Evolutionary conservation across 2,113 vertebrate species (phyloP), one percentile per base, ranked within the genome.

Genomic region (Notarius lentiginosus): DNA sequence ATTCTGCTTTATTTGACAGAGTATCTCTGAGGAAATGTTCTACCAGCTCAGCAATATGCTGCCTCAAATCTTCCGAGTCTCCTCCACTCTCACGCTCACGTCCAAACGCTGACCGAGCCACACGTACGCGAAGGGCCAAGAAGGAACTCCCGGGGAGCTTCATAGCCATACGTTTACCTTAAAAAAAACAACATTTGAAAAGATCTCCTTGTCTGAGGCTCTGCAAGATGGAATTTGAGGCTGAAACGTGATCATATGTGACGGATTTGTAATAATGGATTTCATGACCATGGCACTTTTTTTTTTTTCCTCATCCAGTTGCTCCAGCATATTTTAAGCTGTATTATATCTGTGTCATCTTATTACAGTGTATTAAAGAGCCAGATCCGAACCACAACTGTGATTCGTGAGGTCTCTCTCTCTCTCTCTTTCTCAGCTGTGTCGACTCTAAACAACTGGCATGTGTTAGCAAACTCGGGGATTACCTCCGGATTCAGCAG

Each of bases 1-100:
- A 12, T 58, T 30, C 18, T 81, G 70, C 72, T 85, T 92, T n/a
- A 86, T 61, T 88, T 88, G 7, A 83, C 95, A 99, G 97, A 98
- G 95, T 88, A 99, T 99, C 94, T 99, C 98, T 47, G 98, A 99
- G 89, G 98, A 99, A 91, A 99, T 95, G 95, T 99, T 99, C 93
- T 99, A 97, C 94, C 98, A 99, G 53, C 93, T 99, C 89, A 99
- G 98, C 92, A 99, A 96, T 93, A 99, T 99, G 98, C 95, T 99
- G 89, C 98, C 98, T 51, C 98, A 99, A 93, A 99, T 99, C 95
- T 99, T 99, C 96, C 93, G 98, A 12, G 98, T 99, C 7, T 99
- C 98, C 12, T 99, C 98, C 49, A 98, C 95, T 15, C 89, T 95
- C 11, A 95, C 95, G 0, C 92, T 95, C 86, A 95, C 98, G 9